phyloP scores from a whole-genome alignment of 2,113 vertebrate genomes.

The Nerophis lumbriciformis region DNA sequence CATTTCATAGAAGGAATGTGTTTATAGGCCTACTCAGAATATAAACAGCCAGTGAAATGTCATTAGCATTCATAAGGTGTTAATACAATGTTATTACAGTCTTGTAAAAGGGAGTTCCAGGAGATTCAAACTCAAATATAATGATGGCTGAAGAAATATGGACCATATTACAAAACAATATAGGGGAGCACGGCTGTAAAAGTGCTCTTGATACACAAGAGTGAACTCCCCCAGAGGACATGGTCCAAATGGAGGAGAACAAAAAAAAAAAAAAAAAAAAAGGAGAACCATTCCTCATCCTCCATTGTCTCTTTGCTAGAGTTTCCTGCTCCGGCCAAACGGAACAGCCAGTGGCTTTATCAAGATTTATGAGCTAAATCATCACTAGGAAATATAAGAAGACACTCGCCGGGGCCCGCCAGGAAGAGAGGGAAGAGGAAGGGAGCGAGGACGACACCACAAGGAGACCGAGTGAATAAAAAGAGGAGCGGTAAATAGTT shows the following conservation, averaged over 20 bases:
- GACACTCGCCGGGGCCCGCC: conserved; percentile 56
- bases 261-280: conserved; percentile 41
- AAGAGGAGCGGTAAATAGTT: conserved; percentile 16
- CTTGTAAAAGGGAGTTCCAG: not conserved
- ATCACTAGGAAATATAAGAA: conserved; percentile 68
- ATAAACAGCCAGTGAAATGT: not conserved
- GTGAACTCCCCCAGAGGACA: conserved; percentile 18
- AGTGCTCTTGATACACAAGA: conserved; percentile 3
- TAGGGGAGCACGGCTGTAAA: not conserved
- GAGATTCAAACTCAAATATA: not conserved
- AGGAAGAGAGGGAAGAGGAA: conserved; percentile 15
- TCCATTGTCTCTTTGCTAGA: conserved; percentile 38
- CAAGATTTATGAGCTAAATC: conserved; percentile 69
- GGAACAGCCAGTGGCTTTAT: conserved; percentile 66
- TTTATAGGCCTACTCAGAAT: too few species aligned
- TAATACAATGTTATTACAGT: not conserved
- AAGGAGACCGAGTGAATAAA: conserved; percentile 12
- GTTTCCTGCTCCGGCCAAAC: conserved; percentile 63
- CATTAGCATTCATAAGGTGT: not conserved
- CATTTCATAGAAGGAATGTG: too few species aligned
- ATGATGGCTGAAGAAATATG: conserved; percentile 13
- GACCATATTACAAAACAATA: conserved; percentile 15
- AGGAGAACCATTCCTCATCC: conserved; percentile 61
- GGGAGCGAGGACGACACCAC: conserved; percentile 4
- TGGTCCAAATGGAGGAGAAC: conserved; percentile 30